These are phyloP conservation scores for Myotis lucifugus DNA, from an alignment of 2,113 vertebrate genomes.

Conservation along the genomic window DNA sequence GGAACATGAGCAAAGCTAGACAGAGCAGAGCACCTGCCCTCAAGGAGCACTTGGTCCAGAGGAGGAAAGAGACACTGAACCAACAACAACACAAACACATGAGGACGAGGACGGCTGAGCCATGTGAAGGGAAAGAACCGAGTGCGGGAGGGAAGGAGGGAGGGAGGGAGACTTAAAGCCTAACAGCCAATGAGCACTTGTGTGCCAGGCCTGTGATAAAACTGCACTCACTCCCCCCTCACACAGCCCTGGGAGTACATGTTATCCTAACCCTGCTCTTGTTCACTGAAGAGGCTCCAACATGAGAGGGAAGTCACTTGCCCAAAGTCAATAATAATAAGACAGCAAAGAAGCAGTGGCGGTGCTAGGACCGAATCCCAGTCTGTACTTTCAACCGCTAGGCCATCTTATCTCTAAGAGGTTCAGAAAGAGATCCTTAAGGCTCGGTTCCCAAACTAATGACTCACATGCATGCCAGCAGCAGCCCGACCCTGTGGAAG, in stretches of 20 bases:
- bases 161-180: too few relatives aligned
- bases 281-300: not conserved
- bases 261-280: not conserved
- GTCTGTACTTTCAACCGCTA: rapidly evolving
- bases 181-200: not conserved
- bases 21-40: not conserved
- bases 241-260: not conserved
- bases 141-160: not conserved
- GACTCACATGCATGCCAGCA: not conserved
- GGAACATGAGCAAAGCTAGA: not conserved
- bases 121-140: rapidly evolving
- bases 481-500: not conserved
- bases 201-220: rapidly evolving
- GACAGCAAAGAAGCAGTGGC: not conserved
- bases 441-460: not conserved
- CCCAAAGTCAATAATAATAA: not conserved
- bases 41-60: not conserved
- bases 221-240: rapidly evolving
- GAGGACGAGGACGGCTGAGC: rapidly evolving
- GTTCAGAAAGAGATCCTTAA: not conserved
- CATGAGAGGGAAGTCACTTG: not conserved
- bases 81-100: not conserved
- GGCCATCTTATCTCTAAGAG: not conserved
- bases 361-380: not conserved
- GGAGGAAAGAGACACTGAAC: not conserved